Conservation (phyloP, 2,888 invertebrate genomes). For the Abrostola tripartita region DNA sequence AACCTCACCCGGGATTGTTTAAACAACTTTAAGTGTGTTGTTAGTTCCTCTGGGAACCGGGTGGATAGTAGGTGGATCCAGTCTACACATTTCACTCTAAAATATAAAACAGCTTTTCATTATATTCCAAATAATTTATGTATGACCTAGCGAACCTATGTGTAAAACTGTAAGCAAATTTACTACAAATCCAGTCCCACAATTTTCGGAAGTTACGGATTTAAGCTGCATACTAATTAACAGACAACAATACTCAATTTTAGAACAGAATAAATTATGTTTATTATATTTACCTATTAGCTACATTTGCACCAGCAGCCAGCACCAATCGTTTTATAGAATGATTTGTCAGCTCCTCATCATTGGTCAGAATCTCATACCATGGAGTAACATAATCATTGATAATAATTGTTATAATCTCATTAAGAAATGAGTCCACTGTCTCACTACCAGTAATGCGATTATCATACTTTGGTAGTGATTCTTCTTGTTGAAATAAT, state of each 20-base stretch:
- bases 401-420: conserved; percentile 93
- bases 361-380: conserved; percentile 91
- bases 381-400: conserved; percentile 94
- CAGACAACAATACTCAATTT: not conserved
- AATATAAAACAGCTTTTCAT: conserved; percentile 36
- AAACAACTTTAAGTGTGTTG: conserved; percentile 95
- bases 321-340: conserved; percentile 91
- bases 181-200: too few relatives aligned
- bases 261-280: not conserved
- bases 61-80: conserved; percentile 97
- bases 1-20: conserved; percentile 91
- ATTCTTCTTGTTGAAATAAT: conserved; percentile 69
- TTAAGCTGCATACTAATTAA: too few relatives aligned
- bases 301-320: conserved; percentile 89
- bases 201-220: too few relatives aligned
- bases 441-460: conserved; percentile 95
- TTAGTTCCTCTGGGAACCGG: conserved; percentile 96
- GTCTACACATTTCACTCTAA: conserved; percentile 93
- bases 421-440: conserved; percentile 95
- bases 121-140: too few relatives aligned
- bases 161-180: too few relatives aligned
- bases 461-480: conserved; percentile 78
- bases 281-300: conserved; percentile 89
- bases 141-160: too few relatives aligned
- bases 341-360: conserved; percentile 91